Evolutionary conservation across 2,888 invertebrate genomes (phyloP).

Genomic region (Eristalis intricaria): DNA sequence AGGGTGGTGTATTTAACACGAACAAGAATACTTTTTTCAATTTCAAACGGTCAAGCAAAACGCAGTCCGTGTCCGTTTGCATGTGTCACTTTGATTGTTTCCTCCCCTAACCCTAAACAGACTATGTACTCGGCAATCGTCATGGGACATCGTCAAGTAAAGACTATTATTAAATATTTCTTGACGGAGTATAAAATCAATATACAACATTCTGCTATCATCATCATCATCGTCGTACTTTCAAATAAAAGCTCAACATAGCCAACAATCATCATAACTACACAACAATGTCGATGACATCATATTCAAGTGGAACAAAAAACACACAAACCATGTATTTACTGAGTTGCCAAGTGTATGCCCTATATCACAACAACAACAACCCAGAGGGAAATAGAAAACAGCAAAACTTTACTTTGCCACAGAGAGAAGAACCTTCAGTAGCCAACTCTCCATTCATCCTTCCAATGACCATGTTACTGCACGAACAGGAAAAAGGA

Average conservation of each 20-base stretch:
- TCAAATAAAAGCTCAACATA: slow-evolving; percentile 58
- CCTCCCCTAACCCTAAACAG: too few relatives aligned
- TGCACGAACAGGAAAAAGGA: slow-evolving; percentile 19
- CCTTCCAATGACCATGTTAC: slow-evolving; percentile 65
- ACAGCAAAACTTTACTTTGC: slow-evolving; percentile 47
- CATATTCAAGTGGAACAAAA: slow-evolving; percentile 38
- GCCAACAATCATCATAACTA: slow-evolving; percentile 50
- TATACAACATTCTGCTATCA: slow-evolving; percentile 23
- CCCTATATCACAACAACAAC: slow-evolving; percentile 51
- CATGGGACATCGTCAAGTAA: background rate
- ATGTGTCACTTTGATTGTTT: too few relatives aligned
- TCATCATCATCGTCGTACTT: slow-evolving; percentile 16
- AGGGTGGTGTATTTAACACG: background rate
- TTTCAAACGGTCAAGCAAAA: too few relatives aligned
- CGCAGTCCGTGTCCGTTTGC: background rate
- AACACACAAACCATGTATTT: slow-evolving; percentile 47
- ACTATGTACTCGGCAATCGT: background rate
- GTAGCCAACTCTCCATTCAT: slow-evolving; percentile 36
- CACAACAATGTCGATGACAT: slow-evolving; percentile 67
- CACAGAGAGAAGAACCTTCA: slow-evolving; percentile 49
- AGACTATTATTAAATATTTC: background rate
- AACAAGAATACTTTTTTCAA: too few relatives aligned
- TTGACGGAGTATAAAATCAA: slow-evolving; percentile 29
- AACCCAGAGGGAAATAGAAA: slow-evolving; percentile 27
- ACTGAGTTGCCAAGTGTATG: slow-evolving; percentile 65